Conservation (phyloP, 2,888 invertebrate species). For the Syritta pipiens region DNA sequence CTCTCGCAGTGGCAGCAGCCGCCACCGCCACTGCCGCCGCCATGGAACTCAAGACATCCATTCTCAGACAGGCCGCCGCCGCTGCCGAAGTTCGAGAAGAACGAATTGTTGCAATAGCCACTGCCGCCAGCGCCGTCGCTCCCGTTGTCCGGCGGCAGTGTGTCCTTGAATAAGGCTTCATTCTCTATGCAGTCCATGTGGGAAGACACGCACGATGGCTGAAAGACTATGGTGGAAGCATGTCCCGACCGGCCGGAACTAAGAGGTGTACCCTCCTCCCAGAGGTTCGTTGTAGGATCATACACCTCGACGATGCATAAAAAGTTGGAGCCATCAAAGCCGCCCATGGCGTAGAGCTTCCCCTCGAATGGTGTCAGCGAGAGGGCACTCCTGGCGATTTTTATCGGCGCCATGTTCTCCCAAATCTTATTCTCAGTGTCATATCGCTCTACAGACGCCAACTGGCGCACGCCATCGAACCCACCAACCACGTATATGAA, state of each 20-base stretch:
- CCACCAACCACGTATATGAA: slow-evolving; percentile 96
- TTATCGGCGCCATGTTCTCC: slow-evolving; percentile 88
- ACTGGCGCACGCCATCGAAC: slow-evolving; percentile 91
- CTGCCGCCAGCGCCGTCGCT: slow-evolving; percentile 29
- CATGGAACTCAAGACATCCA: slow-evolving; percentile 20
- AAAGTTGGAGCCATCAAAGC: slow-evolving; percentile 93
- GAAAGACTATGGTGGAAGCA: slow-evolving; percentile 93
- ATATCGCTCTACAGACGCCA: slow-evolving; percentile 91
- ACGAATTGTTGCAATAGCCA: slow-evolving; percentile 26
- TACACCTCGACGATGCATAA: slow-evolving; percentile 93
- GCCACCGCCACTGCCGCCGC: slow-evolving; percentile 53
- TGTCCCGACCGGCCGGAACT: slow-evolving; percentile 94
- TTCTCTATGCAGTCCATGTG: slow-evolving; percentile 76
- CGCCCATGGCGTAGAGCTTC: slow-evolving; percentile 94
- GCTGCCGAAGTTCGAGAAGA: slow-evolving; percentile 31
- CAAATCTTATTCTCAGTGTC: slow-evolving; percentile 90
- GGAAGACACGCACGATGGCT: slow-evolving; percentile 82
- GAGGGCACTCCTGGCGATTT: slow-evolving; percentile 91
- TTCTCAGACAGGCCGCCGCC: slow-evolving; percentile 21
- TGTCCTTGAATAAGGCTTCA: slow-evolving; percentile 63
- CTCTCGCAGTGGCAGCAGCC: slow-evolving; percentile 45
- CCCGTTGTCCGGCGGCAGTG: slow-evolving; percentile 29
- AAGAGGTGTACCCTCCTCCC: slow-evolving; percentile 88
- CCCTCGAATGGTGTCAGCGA: slow-evolving; percentile 92
- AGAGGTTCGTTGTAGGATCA: slow-evolving; percentile 87